These are phyloP conservation scores for Ischnura elegans DNA, from an alignment of 2,888 invertebrate species.

Conservation along the genomic window DNA sequence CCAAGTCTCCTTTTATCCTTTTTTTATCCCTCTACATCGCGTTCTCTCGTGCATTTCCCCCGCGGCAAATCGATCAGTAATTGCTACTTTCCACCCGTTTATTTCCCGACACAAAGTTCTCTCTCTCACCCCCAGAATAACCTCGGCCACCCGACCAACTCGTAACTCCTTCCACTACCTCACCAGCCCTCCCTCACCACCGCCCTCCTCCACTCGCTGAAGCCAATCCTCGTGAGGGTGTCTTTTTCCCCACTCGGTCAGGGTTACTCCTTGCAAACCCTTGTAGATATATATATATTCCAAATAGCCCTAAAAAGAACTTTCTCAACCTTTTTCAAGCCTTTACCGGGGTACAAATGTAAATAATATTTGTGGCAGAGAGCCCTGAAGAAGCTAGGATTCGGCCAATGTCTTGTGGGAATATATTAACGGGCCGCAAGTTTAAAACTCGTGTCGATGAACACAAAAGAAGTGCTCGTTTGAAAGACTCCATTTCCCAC, in stretches of 20 bases:
- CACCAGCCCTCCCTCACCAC: background rate
- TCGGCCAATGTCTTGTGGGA: too few species aligned
- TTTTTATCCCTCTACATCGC: background rate
- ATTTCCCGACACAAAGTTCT: background rate
- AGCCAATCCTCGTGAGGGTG: background rate
- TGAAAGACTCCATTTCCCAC: too few species aligned
- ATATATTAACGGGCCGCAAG: too few species aligned
- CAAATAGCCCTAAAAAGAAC: too few species aligned
- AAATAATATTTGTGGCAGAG: too few species aligned
- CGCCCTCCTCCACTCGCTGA: background rate
- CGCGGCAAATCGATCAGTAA: slow-evolving; percentile 14
- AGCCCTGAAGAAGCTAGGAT: too few species aligned
- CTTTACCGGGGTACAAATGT: too few species aligned
- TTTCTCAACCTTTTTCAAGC: too few species aligned
- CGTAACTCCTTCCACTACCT: background rate
- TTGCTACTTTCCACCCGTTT: slow-evolving; percentile 8
- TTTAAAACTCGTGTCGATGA: too few species aligned
- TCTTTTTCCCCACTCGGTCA: background rate
- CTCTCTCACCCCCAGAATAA: background rate
- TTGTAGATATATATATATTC: too few species aligned
- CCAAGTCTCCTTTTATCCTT: too few species aligned
- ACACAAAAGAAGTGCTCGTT: too few species aligned
- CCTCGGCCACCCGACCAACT: background rate
- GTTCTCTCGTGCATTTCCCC: background rate
- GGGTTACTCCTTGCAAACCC: background rate